Evolutionary conservation across 2,797 vertebrate species (phyloP), one percentile per base, ranked within the genome.

Genomic region (Rhadinocentrus ornatus): DNA sequence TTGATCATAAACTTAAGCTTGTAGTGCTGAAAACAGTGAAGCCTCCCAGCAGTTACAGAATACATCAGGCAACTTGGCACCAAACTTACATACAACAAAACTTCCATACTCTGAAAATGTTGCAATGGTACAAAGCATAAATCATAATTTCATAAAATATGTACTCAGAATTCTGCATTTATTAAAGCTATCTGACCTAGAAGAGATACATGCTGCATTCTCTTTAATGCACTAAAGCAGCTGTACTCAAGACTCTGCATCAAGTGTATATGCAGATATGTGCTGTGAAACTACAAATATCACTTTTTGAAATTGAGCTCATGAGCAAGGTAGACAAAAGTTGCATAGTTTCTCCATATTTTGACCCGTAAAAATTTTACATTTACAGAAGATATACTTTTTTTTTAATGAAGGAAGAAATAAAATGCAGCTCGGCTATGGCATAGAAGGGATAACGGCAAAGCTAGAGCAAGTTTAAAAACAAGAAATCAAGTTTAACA

Each of bases 1-100:
- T 60, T 60, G 37, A 58, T 56, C n/a, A 48, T n/a, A 20, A 62
- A 69, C 35, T 35, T 15, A 7, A 66, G 53, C 10, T n/a, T 44
- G 27, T 52, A 11, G 1, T 44, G 64, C 20, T 0, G 35, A 31
- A 27, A 24, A 53, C 56, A 4, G 20, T 12, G 37, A 20, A 34
- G 27, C 12, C 60, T 27, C 32, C 27, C 37, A 52, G 24, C 57
- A 27, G 41, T 44, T 13, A 6, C 50, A 53, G 50, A 26, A 13
- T 27, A 27, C n/a, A 13, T 53, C 50, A 53, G 6, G 50, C 12
- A 53, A 24, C 24, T 13, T 12, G 15, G 5, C 27, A 11, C 2
- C 22, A 32, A 32, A 32, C 31, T 7, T 32, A 32, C 22, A 4
- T 52, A 22, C 6, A 24, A 52, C 8, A n/a, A 24, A 4, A 52